A percentile compares a stretch with the other conserved stretches of the same genome.
Evolutionary conservation across 2,888 invertebrate genomes (phyloP).

Genomic region (Anthrax anthrax): DNA sequence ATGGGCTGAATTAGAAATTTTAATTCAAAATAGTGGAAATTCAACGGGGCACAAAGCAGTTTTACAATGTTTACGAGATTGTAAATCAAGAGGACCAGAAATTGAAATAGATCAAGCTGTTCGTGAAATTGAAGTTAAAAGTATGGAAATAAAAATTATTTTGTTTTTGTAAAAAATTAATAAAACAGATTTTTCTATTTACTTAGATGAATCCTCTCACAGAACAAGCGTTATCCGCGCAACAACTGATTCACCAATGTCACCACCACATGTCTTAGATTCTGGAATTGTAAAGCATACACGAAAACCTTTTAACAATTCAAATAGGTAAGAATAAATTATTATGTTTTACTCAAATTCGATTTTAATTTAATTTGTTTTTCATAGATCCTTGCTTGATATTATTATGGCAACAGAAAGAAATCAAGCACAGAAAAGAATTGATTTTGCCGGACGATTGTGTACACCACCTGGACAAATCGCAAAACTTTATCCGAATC

Average conservation of each 20-base stretch:
- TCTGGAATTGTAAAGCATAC: slow-evolving; percentile 17
- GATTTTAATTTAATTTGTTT: no score
- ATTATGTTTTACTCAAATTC: background rate
- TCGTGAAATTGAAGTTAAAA: slow-evolving; percentile 39
- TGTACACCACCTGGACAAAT: slow-evolving; percentile 44
- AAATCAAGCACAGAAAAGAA: slow-evolving; percentile 34
- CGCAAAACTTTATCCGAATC: slow-evolving; percentile 61
- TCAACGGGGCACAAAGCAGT: slow-evolving; percentile 66
- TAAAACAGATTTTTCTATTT: background rate
- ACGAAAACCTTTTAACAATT: slow-evolving; percentile 19
- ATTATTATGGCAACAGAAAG: slow-evolving; percentile 40
- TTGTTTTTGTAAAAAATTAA: background rate
- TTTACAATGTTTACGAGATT: slow-evolving; percentile 67
- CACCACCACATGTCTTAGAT: slow-evolving; percentile 50
- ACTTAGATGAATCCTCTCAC: slow-evolving; percentile 6
- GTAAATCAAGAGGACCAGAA: slow-evolving; percentile 40
- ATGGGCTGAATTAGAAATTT: slow-evolving; percentile 78
- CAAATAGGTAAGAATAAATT: slow-evolving; percentile 19
- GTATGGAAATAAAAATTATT: slow-evolving; percentile 22
- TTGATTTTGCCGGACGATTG: slow-evolving; percentile 52
- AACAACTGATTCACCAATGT: slow-evolving; percentile 74
- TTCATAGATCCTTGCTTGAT: slow-evolving; percentile 38
- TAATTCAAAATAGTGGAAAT: slow-evolving; percentile 62
- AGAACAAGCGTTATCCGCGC: slow-evolving; percentile 47
- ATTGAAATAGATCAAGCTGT: slow-evolving; percentile 47